Base-by-base conservation (phyloP, 1,140 invertebrate genomes). In the Arion vulgaris region DNA sequence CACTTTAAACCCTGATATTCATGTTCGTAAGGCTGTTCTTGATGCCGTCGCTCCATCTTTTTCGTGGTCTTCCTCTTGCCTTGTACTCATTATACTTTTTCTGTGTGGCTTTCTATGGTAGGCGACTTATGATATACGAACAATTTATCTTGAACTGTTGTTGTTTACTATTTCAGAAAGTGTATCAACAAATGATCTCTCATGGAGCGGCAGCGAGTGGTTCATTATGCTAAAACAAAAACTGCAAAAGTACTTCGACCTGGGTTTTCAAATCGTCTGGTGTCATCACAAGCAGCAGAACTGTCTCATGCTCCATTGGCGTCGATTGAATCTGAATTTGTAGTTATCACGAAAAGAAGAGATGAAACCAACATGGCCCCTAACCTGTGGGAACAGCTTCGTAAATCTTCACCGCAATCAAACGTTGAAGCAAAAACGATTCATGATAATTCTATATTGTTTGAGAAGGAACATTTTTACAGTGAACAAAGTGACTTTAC, bases 141-240 rank as follows among this genome's bases (percentile, higher is more conserved):
- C n/a, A n/a, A n/a, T n/a, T n/a, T n/a, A n/a, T n/a, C n/a, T n/a
- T n/a, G n/a, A n/a, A n/a, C n/a, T n/a, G n/a, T n/a, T 45, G 41
- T 45, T 5, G 2, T 1, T 57, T 57, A 15, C 53, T 57, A 57
- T 57, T 57, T 57, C 53, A 57, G 53, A 19, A 19, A 57, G 7
- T 57, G 53, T 15, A 57, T 1, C 53, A 23, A 19, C 53, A 23
- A n/a, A n/a, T 66, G 62, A 11, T 2, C 17, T 28, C 28, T 7
- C 28, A 66, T 66, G 62, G 62, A 66, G 62, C 62, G 62, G 11
- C 62, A 66, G 62, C 28, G 62, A 66, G 62, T 66, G 62, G 62
- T 66, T 32, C 62, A 66, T 23, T 66, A 32, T 32, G 62, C 62
- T 2, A 66, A 34, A 28, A 32, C n/a, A 66, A 66, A 28, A 34